Evolutionary conservation across 2,797 vertebrate species (phyloP), one percentile per base, ranked within the genome.

Genomic region (Pipistrellus pygmaeus): DNA sequence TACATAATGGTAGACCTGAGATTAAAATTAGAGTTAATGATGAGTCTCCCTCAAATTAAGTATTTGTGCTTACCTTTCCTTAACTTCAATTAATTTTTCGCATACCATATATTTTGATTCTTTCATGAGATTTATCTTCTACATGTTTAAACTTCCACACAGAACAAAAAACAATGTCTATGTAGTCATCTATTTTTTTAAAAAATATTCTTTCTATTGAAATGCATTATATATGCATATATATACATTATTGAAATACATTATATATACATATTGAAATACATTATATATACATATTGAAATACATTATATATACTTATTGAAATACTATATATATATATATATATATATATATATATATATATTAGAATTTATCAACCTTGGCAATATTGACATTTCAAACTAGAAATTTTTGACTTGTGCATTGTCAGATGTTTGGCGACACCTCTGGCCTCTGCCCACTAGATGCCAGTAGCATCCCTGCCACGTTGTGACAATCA

Each of bases 381-480:
- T 53, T 55, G 27, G 0, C 23, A 68, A 25, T 35, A 3, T 0
- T 82, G 44, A 35, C 2, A 23, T 87, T 94, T 68, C 32, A 30
- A 66, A 55, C 9, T 8, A 75, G 81, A 15, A 12, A 7, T 38
- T 53, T 85, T 18, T 35, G 25, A n/a, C 23, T 55, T n/a, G 25
- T 81, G 4, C 9, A 17, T 21, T 77, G 3, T 18, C 8, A 0
- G 14, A 72, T 38, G 12, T 13, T 80, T 21, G 73, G 62, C 11
- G 76, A 72, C 87, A 78, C 72, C 84, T 78, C n/a, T 46, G 44
- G 53, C 57, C 88, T 96, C 89, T 96, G 89, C 69, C 93, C 93
- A 84, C 86, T 95, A 96, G 92, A 90, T 96, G 92, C 78, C 89
- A 95, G 93, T 30, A 96, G 76, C 62, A 95, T 71, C 44, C 84